Base-by-base conservation (phyloP, 2,797 vertebrate species). In the Balearica regulorum region DNA sequence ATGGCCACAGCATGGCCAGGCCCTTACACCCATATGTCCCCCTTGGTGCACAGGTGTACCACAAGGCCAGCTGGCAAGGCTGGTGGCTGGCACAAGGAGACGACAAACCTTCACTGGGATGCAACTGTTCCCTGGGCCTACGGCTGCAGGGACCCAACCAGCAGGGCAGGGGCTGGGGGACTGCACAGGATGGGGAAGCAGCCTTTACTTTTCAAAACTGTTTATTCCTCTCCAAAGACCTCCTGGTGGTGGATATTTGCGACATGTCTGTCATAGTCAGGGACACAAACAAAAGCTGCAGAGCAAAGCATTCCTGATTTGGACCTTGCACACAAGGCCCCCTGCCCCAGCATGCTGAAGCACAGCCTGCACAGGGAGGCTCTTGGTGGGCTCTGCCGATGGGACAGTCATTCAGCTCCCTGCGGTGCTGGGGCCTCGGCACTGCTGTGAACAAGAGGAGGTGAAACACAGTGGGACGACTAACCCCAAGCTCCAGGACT, bases 291-390 rank as follows among this genome's bases (percentile, higher is more conserved):
- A 29, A 26, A 72, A 82, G 44, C 37, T 3, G 2, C 22, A 31
- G 79, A 19, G 21, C 4, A 4, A 37, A 72, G 65, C 51, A 17
- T 9, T 51, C 16, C 43, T 4, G 60, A 2, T n/a, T 13, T 6
- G 37, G 54, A 35, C 41, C 48, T 55, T 48, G 55, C 18, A 5
- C 1, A 0, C 18, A 17, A 19, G n/a, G 77, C 6, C 10, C 8
- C 35, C 8, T 8, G 48, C 20, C 66, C 39, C 16, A 25, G 43
- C 3, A 22, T 3, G 7, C 33, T 1, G 2, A 12, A 66, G 60
- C 35, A 13, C 53, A 20, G 53, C 48, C 49, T 7, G 3, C 0
- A 0, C 0, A 1, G 2, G 5, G 26, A 22, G 31, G 35, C 20
- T 49, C 19, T 13, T 0, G 0, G 14, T 19, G 11, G 44, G 25